A percentile compares a stretch with the other conserved stretches of the same genome.
Evolutionary conservation across 2,888 invertebrate genomes (phyloP).

Genomic region (Pyrocoelia pectoralis): DNA sequence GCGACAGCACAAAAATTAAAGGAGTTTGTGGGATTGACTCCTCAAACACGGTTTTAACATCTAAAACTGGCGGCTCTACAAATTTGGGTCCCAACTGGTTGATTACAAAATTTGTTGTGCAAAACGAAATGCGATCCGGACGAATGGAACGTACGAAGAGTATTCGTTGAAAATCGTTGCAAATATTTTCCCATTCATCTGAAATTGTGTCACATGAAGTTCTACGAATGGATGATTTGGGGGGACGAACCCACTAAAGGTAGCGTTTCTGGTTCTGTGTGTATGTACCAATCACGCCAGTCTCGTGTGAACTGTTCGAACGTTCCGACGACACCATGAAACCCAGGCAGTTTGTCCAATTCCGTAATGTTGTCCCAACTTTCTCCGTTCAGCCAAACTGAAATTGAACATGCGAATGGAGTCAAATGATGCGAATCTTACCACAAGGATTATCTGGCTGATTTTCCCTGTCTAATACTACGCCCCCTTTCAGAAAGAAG

Average conservation of each 20-base stretch:
- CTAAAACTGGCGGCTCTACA: constrained; percentile 86
- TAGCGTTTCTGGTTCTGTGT: constrained; percentile 78
- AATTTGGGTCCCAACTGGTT: constrained; percentile 80
- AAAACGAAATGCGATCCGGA: constrained; percentile 84
- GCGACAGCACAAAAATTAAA: constrained; percentile 85
- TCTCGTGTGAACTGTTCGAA: constrained; percentile 82
- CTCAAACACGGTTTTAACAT: constrained; percentile 77
- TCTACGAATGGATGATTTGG: too few species aligned
- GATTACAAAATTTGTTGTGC: constrained; percentile 77
- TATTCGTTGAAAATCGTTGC: constrained; percentile 87
- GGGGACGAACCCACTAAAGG: constrained; percentile 69
- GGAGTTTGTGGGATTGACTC: constrained; percentile 84
- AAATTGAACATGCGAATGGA: constrained; percentile 4
- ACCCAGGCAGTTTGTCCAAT: constrained; percentile 84
- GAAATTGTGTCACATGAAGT: neutral
- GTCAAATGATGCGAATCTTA: constrained; percentile 35
- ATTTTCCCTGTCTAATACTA: constrained; percentile 82
- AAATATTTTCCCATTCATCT: constrained; percentile 86
- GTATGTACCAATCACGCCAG: constrained; percentile 85
- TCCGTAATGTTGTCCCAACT: constrained; percentile 92
- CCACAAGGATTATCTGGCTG: constrained; percentile 83
- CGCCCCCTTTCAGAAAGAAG: constrained; percentile 85
- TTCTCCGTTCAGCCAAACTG: constrained; percentile 80
- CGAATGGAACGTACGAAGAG: constrained; percentile 82
- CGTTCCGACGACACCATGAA: constrained; percentile 80